Base-by-base conservation (phyloP, 2,888 invertebrate genomes). In the Tachina fera region DNA sequence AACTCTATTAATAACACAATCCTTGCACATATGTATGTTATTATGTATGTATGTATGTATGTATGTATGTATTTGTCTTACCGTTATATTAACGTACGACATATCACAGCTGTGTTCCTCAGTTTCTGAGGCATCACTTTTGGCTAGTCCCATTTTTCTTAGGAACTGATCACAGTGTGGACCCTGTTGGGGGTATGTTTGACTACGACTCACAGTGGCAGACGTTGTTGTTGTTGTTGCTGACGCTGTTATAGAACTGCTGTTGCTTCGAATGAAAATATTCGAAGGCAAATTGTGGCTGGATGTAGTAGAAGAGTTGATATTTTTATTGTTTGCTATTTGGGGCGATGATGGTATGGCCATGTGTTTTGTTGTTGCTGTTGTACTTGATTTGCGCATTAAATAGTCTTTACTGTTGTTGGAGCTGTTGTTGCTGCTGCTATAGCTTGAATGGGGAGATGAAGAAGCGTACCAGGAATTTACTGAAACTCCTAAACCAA, bases 161-260 rank as follows among this genome's bases (percentile, higher is more conserved):
- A 93, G 91, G 90, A 93, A 93, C 90, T 92, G 91, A 91, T 92
- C 93, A 91, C 93, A 93, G 90, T 93, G 93, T 88, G 93, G 93
- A 88, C 93, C 93, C 87, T 92, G 92, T 74, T 92, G 92, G 80
- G 92, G 92, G 88, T 90, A 88, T 84, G 88, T 88, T 79, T 79
- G 86, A 80, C 87, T 83, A 63, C 82, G 79, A 86, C 87, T 67
- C 51, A 87, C 75, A 63, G 84, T 49, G 9, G 19, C 13, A 11
- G 87, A n/a, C n/a, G 43, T 49, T 1, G 53, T 11, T 16, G 53
- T 11, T 16, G 74, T 19, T 31, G 78, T 60, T 53, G 87, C 65
- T 56, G 85, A 47, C 5, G 87, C 77, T 72, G 87, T 77, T 71
- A n/a, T 14, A 47, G 22, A 65, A 78, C 49, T 53, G 19, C 14